phyloP scores from a whole-genome alignment of 1,140 invertebrate genomes.

The Nilaparvata lugens region DNA sequence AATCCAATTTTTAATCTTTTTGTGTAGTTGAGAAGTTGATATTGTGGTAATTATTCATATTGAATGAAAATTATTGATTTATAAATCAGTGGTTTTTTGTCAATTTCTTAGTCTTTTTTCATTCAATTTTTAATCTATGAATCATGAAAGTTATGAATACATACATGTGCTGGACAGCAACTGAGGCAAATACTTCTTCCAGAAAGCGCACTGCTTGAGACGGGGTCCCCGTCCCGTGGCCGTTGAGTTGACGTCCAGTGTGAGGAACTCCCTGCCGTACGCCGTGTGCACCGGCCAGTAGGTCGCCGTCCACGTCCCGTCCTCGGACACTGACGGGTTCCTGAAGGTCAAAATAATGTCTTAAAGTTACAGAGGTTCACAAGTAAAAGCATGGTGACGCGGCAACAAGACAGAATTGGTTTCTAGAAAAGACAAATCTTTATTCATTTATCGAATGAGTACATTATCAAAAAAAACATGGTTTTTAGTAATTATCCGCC shows the following conservation, averaged over 20 bases:
- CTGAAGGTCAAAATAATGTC: too few relatives aligned
- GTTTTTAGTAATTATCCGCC: too few relatives aligned
- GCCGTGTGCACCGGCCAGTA: conserved; percentile 83
- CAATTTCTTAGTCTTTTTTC: too few relatives aligned
- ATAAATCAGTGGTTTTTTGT: too few relatives aligned
- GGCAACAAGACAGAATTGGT: neutral
- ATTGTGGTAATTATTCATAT: too few relatives aligned
- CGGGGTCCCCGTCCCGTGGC: conserved; percentile 75
- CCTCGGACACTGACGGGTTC: conserved; percentile 54
- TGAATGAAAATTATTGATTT: too few relatives aligned
- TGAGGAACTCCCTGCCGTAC: conserved; percentile 73
- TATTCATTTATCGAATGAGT: neutral
- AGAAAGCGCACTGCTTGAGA: conserved; percentile 89
- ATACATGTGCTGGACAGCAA: conserved; percentile 63
- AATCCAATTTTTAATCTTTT: too few relatives aligned
- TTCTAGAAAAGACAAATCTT: neutral
- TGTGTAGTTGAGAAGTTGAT: too few relatives aligned
- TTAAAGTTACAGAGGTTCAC: too few relatives aligned
- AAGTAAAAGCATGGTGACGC: too few relatives aligned
- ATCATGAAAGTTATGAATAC: neutral
- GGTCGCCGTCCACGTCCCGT: conserved; percentile 46
- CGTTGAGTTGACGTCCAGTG: conserved; percentile 67
- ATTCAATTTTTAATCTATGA: too few relatives aligned
- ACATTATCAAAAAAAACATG: too few relatives aligned
- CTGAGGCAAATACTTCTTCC: conserved; percentile 90